phyloP scores from a whole-genome alignment of 1,140 invertebrate species.

The Diachasma alloeum region DNA sequence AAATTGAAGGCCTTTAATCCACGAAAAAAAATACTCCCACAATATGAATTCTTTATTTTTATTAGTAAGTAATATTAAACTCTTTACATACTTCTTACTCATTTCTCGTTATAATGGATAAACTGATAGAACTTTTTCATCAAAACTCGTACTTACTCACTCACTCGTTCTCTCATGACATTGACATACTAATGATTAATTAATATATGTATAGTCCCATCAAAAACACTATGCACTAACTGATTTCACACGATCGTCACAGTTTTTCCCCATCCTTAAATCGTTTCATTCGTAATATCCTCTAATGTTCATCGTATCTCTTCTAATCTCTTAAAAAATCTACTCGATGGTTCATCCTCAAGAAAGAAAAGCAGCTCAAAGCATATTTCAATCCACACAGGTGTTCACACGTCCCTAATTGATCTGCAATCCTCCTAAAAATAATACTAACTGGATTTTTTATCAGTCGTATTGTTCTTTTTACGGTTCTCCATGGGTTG shows the following conservation, averaged over 20 bases:
- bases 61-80: slow-evolving; percentile 53
- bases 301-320: background rate
- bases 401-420: background rate
- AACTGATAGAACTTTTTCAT: slow-evolving; percentile 43
- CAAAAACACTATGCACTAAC: slow-evolving; percentile 14
- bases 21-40: background rate
- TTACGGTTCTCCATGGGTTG: background rate
- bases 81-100: slow-evolving; percentile 47
- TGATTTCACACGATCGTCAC: slow-evolving; percentile 9
- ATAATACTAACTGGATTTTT: background rate
- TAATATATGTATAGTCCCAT: slow-evolving; percentile 41
- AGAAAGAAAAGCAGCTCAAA: background rate
- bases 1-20: too few relatives aligned
- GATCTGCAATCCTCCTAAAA: background rate
- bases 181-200: slow-evolving; percentile 39
- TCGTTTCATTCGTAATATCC: background rate
- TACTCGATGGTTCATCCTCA: background rate
- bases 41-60: slow-evolving; percentile 35
- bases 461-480: background rate
- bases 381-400: background rate
- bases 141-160: slow-evolving; percentile 46
- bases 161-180: slow-evolving; percentile 41
- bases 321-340: background rate
- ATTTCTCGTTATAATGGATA: slow-evolving; percentile 49
- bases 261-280: background rate